Conservation (phyloP, 2,113 vertebrate species). For the Centropus unirufus region DNA sequence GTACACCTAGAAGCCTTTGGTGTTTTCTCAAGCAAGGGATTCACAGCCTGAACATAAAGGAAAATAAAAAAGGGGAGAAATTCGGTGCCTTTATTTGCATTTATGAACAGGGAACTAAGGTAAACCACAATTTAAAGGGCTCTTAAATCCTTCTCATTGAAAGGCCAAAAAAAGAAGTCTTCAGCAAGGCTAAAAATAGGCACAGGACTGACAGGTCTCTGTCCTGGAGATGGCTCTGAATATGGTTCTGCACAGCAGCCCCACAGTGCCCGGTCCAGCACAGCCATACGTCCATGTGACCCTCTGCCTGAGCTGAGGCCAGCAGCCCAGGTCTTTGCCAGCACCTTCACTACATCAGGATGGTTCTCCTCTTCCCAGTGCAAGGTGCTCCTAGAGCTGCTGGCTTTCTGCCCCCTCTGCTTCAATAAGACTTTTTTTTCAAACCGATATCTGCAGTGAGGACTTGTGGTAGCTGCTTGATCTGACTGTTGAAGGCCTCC, state of each 20-base stretch:
- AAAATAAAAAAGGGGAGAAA: background rate
- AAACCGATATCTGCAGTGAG: accelerated
- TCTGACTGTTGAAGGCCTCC: background rate
- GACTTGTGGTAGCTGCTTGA: background rate
- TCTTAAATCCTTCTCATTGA: background rate
- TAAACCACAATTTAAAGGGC: background rate
- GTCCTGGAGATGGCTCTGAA: background rate
- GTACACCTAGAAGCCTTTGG: background rate
- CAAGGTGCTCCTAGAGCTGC: background rate
- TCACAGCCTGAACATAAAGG: background rate
- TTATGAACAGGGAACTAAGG: background rate
- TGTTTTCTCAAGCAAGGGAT: background rate
- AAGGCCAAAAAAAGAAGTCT: background rate
- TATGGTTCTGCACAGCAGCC: background rate
- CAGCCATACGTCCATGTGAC: accelerated
- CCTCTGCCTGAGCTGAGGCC: background rate
- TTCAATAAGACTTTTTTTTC: background rate
- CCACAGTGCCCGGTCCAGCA: background rate
- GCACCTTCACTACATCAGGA: background rate
- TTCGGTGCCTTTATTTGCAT: slow-evolving; percentile 27
- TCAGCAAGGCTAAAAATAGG: background rate
- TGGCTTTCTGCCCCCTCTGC: background rate
- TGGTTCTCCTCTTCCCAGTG: background rate
- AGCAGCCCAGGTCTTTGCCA: background rate
- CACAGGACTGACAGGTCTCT: background rate